Conservation (phyloP, 2,113 vertebrate species). For the Tautogolabrus adspersus region DNA sequence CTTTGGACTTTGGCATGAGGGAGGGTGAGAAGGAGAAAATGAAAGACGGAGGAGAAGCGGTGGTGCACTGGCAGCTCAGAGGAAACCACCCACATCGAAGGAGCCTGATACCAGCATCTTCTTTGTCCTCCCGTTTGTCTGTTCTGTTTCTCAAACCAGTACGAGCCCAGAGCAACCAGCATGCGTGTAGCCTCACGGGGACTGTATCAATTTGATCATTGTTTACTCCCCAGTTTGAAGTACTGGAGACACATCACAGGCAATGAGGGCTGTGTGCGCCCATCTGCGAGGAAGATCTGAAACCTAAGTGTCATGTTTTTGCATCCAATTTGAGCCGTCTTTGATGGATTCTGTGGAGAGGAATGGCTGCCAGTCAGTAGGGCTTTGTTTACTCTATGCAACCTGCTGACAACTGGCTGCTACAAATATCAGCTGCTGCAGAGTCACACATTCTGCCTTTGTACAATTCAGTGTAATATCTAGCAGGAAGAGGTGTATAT, state of each 20-base stretch:
- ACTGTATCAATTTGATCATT: conserved; percentile 69
- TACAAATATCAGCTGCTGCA: conserved; percentile 61
- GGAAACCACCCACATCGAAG: conserved; percentile 66
- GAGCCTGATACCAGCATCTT: conserved; percentile 56
- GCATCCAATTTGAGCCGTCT: conserved; percentile 65
- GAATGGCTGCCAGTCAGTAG: conserved; percentile 64
- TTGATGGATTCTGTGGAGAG: conserved; percentile 54
- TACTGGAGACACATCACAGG: conserved; percentile 71
- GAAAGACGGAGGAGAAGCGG: conserved; percentile 61
- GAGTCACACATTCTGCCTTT: conserved; percentile 52
- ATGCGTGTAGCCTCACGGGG: conserved; percentile 25
- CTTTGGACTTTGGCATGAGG: conserved; percentile 71
- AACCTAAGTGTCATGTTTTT: conserved; percentile 63
- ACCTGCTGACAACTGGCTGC: conserved; percentile 57
- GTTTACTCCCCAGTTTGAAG: conserved; percentile 69
- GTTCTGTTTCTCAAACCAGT: conserved; percentile 48
- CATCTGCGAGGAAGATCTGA: conserved; percentile 70
- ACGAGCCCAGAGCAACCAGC: conserved; percentile 40
- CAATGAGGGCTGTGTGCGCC: conserved; percentile 37
- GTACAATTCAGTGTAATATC: conserved; percentile 30
- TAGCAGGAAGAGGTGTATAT: neutral
- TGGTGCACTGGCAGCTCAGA: conserved; percentile 63
- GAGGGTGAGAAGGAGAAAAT: conserved; percentile 73
- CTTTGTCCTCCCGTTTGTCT: conserved; percentile 40
- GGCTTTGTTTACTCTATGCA: conserved; percentile 63